Evolutionary conservation across 2,797 vertebrate genomes (phyloP), one percentile per base, ranked within the genome.

Genomic region (Rhabdomys pumilio): DNA sequence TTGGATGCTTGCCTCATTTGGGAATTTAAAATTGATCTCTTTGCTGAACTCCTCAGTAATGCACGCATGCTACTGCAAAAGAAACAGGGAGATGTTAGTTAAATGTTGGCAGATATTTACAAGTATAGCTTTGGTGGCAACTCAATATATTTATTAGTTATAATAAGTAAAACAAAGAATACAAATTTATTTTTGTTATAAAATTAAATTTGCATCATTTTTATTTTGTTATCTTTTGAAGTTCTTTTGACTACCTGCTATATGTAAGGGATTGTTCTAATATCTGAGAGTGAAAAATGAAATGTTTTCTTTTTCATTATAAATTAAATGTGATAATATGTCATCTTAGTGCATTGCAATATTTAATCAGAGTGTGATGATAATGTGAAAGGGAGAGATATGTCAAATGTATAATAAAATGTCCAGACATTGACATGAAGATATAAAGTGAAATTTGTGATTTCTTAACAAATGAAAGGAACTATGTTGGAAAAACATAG

Each of bases 11-110:
- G 97, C 59, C 55, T 97, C 92, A 94, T 96, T 96, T 96, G 57
- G 67, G 41, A 80, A 97, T 93, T 97, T 97, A 81, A 53, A 96
- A 96, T 97, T 96, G 95, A 97, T 97, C 73, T 95, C 29, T 95
- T 63, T 79, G 53, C 73, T 87, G 31, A 89, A 90, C 53, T 89
- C 38, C 31, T 55, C 24, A 89, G 79, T 44, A 55, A 95, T 95
- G 80, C 94, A 90, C 89, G 90, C 86, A 73, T 69, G 29, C 82
- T 47, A 87, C 2, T 69, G 69, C 34, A 77, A 96, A 97, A 75
- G 55, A 13, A 88, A 88, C 53, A 22, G 4, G 87, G 38, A 90
- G 9, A 10, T 90, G 31, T 47, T 82, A 41, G 55, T 22, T 89
- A 96, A 93, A 93, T 90, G 14, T 67, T 88, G 29, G 24, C 29